Evolutionary conservation across 2,113 vertebrate genomes (phyloP), one percentile per base, ranked within the genome.

Genomic region (Chaetodon trifascialis): DNA sequence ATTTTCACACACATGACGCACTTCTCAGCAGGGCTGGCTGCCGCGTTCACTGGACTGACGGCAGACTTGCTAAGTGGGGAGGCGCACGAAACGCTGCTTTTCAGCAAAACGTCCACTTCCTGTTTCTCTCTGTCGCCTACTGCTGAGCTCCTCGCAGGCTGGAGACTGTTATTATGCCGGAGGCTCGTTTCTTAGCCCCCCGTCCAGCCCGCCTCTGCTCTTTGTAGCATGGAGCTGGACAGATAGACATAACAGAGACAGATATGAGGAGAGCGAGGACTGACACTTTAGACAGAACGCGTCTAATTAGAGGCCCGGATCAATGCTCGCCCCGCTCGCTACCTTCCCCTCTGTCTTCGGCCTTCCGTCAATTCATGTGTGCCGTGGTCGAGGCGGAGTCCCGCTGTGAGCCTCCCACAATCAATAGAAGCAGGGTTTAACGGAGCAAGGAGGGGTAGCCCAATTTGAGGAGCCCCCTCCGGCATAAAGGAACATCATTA

Each of bases 281-380:
- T 82, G 91, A 92, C 92, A 89, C 79, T 88, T 86, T 42, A 17
- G 81, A 89, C 90, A 86, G 84, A 86, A 75, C 76, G 80, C 73
- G 77, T 91, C 89, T 91, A 93, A 92, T 94, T 92, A 92, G 89
- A 81, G 42, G 77, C 40, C 21, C 17, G 85, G 90, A 92, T 94
- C 92, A 83, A 94, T 93, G 88, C 55, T 60, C 63, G 69, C 71
- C 67, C 81, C 9, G 47, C 78, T 86, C 51, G 19, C 84, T 76
- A 86, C 76, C 88, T 85, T 75, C 83, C 51, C 58, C 76, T 72
- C 77, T 49, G 71, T 87, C 71, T 82, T 85, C 67, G 75, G 81
- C 80, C 65, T 70, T 44, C 80, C 21, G 73, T 89, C 83, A 86
- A 64, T 84, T 87, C 77, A 30, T 84, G 73, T 79, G 87, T 64